Evolutionary conservation across 2,888 invertebrate species (phyloP), one percentile per base, ranked within the genome.

Genomic region (Leptopterna dolabrata): DNA sequence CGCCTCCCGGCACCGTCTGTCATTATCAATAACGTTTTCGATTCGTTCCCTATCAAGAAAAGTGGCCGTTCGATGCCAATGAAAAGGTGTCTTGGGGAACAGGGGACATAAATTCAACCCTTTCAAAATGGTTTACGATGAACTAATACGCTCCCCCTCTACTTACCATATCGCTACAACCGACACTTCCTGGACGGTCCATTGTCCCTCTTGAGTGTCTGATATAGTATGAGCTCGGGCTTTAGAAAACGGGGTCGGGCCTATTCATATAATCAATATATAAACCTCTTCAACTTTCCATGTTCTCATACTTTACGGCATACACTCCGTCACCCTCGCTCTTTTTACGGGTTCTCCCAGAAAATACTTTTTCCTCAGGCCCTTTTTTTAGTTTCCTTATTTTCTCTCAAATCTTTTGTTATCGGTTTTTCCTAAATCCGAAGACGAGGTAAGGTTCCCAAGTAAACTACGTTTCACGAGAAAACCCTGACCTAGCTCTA

Each of bases 351-450:
- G 24, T 36, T 36, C 63, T 9, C 63, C 27, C 3, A 9, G 63
- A 43, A 76, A 70, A 41, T 27, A 14, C 76, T 30, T 76, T 76
- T 76, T 13, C 36, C 36, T n/a, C 70, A 19, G 1, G 19, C 76
- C 30, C 29, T 14, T n/a, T n/a, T n/a, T n/a, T 0, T 29, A 6
- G 11, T 30, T 16, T 36, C 19, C 19, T 19, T 29, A n/a, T n/a
- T 76, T 36, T 76, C 30, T 76, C 29, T 76, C 41, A 41, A 41
- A 41, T 19, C 41, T 76, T 76, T 76, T 76, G 36, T 76, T 76
- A 41, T 76, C 41, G 30, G 36, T 19, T 76, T 76, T 76, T 76
- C 41, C 24, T 24, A 63, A 63, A 24, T 63, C 63, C 63, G n/a
- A 24, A 6, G 63, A 11, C 27, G 63, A 63, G 24, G 63, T 63